Percentiles rank a stretch among this genome's conserved stretches.
These are phyloP conservation scores for Megaceryle alcyon DNA, from an alignment of 2,797 vertebrate species.

Conservation along the genomic window DNA sequence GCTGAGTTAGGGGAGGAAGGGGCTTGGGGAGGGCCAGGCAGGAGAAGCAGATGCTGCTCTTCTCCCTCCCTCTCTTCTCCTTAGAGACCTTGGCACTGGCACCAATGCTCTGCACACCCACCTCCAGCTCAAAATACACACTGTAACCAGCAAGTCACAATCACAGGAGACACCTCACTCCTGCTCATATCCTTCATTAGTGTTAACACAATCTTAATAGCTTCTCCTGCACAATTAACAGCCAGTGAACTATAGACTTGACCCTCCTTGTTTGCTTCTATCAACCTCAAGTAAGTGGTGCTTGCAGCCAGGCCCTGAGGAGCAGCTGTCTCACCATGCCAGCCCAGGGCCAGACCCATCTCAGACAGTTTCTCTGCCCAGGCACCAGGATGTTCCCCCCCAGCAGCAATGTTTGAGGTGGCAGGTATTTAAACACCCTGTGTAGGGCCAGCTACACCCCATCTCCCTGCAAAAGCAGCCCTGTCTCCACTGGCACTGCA, in stretches of 20 bases:
- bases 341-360: too few relatives aligned
- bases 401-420: background rate
- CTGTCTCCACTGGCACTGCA: background rate
- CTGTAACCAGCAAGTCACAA: background rate
- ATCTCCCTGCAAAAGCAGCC: background rate
- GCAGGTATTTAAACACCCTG: background rate
- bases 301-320: background rate
- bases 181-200: background rate
- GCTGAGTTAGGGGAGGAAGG: background rate
- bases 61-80: background rate
- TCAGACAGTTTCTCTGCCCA: background rate
- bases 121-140: rapidly evolving
- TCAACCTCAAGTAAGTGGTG: background rate
- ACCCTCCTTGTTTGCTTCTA: background rate
- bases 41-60: rapidly evolving
- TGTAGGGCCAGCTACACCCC: background rate
- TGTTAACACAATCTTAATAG: background rate
- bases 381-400: too few relatives aligned
- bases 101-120: background rate
- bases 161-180: background rate
- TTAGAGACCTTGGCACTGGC: background rate
- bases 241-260: background rate
- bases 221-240: background rate
- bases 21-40: background rate
- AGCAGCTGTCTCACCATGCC: background rate